These are phyloP conservation scores for Hesperophylax magnus DNA, from an alignment of 1,140 invertebrate species.

Conservation along the genomic window DNA sequence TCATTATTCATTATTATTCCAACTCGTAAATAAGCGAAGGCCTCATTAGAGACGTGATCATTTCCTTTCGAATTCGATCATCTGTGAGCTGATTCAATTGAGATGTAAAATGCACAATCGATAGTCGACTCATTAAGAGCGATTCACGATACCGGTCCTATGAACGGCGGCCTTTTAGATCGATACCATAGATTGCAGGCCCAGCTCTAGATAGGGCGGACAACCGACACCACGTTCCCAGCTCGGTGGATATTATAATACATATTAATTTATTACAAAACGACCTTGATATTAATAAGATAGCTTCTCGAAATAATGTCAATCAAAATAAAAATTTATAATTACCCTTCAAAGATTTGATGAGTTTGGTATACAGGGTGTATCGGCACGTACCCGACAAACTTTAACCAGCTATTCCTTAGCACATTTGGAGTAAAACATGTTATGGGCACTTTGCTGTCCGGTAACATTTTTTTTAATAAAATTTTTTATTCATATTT, in stretches of 20 bases:
- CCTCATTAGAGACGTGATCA: neutral
- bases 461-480: too few species aligned
- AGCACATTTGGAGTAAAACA: too few species aligned
- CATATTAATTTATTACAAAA: too few species aligned
- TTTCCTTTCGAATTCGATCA: neutral
- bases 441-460: too few species aligned
- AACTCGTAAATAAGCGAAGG: neutral
- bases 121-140: neutral
- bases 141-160: constrained; percentile 10
- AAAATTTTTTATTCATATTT: too few species aligned
- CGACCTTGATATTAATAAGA: too few species aligned
- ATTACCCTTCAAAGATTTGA: too few species aligned
- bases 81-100: neutral
- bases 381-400: too few species aligned
- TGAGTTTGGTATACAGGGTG: too few species aligned
- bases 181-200: neutral
- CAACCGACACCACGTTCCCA: neutral
- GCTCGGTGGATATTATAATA: neutral
- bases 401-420: too few species aligned
- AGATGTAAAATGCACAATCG: constrained; percentile 24
- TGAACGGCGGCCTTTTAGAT: neutral
- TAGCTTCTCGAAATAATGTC: too few species aligned
- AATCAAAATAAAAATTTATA: too few species aligned
- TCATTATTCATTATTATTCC: neutral
- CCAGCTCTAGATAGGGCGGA: neutral